Conservation (phyloP, 2,888 invertebrate species). For the Epinotia nisella region DNA sequence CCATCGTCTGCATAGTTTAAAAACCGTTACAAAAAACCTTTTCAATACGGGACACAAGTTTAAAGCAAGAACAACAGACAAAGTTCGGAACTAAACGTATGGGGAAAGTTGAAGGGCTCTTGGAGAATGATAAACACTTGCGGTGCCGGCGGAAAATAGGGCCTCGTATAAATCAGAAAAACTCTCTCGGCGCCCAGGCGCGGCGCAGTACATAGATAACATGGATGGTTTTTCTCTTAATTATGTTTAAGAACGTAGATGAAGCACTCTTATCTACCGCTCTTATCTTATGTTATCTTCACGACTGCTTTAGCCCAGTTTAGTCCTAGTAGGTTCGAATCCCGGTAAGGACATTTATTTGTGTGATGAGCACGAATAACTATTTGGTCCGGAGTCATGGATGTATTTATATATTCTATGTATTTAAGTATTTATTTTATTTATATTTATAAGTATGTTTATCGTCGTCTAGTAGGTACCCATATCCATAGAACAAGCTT, state of each 20-base stretch:
- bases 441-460: no score
- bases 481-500: no score
- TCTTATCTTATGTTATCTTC: no score
- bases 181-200: slow-evolving; percentile 28
- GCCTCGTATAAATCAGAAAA: slow-evolving; percentile 47
- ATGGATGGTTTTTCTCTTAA: background rate
- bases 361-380: no score
- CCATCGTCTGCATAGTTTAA: slow-evolving; percentile 29
- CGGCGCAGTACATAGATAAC: slow-evolving; percentile 17
- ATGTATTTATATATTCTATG: no score
- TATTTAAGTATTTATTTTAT: no score
- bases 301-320: no score
- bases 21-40: slow-evolving; percentile 14
- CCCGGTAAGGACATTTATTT: no score
- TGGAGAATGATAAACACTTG: slow-evolving; percentile 63
- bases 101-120: slow-evolving; percentile 61
- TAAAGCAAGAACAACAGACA: slow-evolving; percentile 51
- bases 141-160: slow-evolving; percentile 40
- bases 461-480: no score
- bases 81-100: slow-evolving; percentile 60
- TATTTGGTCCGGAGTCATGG: no score
- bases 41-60: slow-evolving; percentile 28
- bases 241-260: background rate
- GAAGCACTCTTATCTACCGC: no score
- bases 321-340: no score